Evolutionary conservation across 2,113 vertebrate species (phyloP), one percentile per base, ranked within the genome.

Genomic region (Cynopterus brachyotis): DNA sequence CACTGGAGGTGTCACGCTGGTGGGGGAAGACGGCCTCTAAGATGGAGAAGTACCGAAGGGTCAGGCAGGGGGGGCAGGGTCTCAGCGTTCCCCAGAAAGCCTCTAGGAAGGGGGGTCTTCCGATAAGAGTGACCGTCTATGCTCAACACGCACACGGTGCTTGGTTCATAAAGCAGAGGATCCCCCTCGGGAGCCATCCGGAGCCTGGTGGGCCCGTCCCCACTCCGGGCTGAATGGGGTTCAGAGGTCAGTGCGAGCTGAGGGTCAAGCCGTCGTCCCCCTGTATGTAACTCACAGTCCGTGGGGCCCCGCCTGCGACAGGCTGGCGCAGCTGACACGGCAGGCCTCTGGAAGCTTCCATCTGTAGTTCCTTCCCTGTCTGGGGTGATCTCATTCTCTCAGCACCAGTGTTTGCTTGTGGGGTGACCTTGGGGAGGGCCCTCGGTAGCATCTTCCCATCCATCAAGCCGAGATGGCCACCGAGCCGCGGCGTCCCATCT

Each of bases 131-230:
- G 17, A 91, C 30, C 11, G 0, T 81, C 70, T 60, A 35, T 17
- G 40, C n/a, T 80, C 15, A 2, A 35, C 16, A 19, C 13, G 35
- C 22, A 32, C 16, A 2, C 0, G 55, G 57, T 24, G 28, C 5
- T 85, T 1, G 0, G 3, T 2, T 67, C 53, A 81, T 16, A 8
- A 50, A 84, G 84, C 62, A 47, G 45, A 91, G 37, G 9, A 11
- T n/a, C 53, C 94, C 96, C 91, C 91, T 97, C 87, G 67, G 95
- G 97, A 93, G 95, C 86, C 94, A 92, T 69, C 0, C 10, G 83
- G 45, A 72, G 91, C 96, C 96, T 75, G 50, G 4, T 30, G 92
- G 88, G 95, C 94, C 53, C 13, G 69, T 78, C 84, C 86, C 83
- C 96, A 93, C 40, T 89, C 86, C 1, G 24, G 79, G 42, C 45